Percentiles rank a stretch among this genome's conserved stretches.
Evolutionary conservation across 1,140 invertebrate genomes (phyloP).

Genomic region (Triops longicaudatus): DNA sequence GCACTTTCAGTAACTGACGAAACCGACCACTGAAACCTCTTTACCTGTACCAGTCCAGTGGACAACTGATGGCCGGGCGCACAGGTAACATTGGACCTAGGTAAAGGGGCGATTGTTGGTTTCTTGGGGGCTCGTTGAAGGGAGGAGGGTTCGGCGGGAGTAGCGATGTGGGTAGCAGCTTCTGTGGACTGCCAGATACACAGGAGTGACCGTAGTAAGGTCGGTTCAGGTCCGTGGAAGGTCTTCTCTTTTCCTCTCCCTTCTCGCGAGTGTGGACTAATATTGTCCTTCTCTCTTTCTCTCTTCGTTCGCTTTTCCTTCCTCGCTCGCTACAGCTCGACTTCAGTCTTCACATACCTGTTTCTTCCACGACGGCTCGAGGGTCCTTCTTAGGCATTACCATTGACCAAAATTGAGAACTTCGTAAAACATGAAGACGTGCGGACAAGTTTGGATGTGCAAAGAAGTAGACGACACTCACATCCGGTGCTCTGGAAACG

Average conservation of each 20-base stretch:
- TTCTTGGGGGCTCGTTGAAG: slow-evolving; percentile 2
- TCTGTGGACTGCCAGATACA: slow-evolving; percentile 14
- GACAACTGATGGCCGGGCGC: neutral
- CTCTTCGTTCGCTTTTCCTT: neutral
- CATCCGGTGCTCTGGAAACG: neutral
- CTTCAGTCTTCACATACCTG: neutral
- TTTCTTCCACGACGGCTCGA: neutral
- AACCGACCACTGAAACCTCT: neutral
- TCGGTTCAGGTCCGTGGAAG: neutral
- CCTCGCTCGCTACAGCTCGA: neutral
- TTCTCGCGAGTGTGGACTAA: neutral
- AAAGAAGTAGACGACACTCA: neutral
- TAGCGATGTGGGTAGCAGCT: slow-evolving; percentile 14
- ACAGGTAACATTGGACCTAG: neutral
- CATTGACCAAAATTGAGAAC: slow-evolving; percentile 6
- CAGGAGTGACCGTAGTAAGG: slow-evolving; percentile 11
- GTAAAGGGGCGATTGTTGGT: slow-evolving; percentile 9
- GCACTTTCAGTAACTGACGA: neutral
- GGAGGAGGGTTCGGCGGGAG: slow-evolving; percentile 8
- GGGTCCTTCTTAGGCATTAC: neutral
- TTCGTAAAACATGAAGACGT: neutral
- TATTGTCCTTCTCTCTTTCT: slow-evolving; percentile 1
- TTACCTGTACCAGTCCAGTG: slow-evolving; percentile 7
- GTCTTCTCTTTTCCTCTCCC: neutral
- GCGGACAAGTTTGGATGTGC: neutral